These are phyloP conservation scores for Urophycis tenuis DNA, from an alignment of 2,797 vertebrate species.

Conservation along the genomic window DNA sequence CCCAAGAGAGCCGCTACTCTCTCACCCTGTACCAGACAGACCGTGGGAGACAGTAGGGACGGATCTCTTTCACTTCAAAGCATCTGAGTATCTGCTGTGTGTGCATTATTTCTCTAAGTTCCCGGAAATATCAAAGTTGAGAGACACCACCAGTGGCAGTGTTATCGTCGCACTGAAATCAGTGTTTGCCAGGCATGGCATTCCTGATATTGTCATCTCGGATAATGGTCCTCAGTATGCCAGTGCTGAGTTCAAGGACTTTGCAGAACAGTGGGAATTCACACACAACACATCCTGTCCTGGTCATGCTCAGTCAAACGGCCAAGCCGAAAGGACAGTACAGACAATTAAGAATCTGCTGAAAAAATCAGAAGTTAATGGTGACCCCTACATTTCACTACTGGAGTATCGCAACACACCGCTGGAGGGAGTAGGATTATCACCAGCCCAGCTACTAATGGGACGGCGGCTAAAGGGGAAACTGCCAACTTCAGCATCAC, in stretches of 20 bases:
- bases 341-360: background rate
- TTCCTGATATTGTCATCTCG: background rate
- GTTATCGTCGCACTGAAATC: background rate
- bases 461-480: constrained; percentile 15
- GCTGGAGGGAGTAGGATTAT: constrained; percentile 16
- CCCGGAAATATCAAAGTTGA: background rate
- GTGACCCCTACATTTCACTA: constrained; percentile 2
- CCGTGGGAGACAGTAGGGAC: background rate
- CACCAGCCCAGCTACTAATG: constrained; percentile 18
- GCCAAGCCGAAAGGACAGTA: background rate
- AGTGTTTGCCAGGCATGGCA: background rate
- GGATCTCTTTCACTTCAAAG: no score
- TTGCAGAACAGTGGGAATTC: background rate
- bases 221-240: background rate
- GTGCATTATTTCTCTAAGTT: background rate
- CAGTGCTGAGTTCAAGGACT: background rate
- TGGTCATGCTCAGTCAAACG: background rate
- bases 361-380: background rate
- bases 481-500: constrained; percentile 5
- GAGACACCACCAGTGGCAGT: background rate
- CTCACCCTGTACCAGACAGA: background rate
- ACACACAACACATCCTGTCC: background rate
- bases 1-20: background rate
- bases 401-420: constrained; percentile 20
- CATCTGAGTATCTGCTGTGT: no score